Evolutionary conservation across 2,113 vertebrate species (phyloP).

Genomic region (Excalfactoria chinensis): DNA sequence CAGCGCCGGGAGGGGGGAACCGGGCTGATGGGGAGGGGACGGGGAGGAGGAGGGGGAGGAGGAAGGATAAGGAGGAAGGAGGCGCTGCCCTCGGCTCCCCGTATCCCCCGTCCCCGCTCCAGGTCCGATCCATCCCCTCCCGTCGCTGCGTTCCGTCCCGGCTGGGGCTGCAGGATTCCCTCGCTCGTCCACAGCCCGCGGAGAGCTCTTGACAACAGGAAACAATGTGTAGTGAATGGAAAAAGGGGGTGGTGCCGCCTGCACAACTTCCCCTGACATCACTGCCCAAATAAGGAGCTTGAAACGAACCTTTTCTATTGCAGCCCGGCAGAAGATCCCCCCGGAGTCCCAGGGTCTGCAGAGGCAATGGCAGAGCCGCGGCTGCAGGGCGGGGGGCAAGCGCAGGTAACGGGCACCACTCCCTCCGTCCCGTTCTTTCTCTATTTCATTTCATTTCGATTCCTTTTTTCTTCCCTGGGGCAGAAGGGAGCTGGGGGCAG

Average conservation of each 20-base stretch:
- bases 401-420: constrained; percentile 41
- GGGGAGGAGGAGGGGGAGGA: not conserved
- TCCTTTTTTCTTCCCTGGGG: not conserved
- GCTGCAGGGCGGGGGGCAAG: constrained; percentile 10
- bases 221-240: constrained; percentile 81
- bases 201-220: constrained; percentile 73
- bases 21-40: not conserved
- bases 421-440: not conserved
- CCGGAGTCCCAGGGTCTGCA: constrained; percentile 61
- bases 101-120: not conserved
- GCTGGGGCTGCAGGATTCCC: constrained; percentile 30
- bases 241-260: constrained; percentile 81
- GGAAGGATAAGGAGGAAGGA: not conserved
- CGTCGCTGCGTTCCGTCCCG: too few species aligned
- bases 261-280: constrained; percentile 89
- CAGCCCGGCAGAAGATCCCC: constrained; percentile 72
- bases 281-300: constrained; percentile 92
- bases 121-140: too few species aligned
- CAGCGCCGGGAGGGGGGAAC: not conserved
- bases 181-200: constrained; percentile 14
- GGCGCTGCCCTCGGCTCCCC: not conserved
- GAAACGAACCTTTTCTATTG: constrained; percentile 75
- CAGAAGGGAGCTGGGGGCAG: not conserved
- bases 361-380: constrained; percentile 57
- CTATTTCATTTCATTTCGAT: not conserved